Evolutionary conservation across 2,888 invertebrate genomes (phyloP), one percentile per base, ranked within the genome.

Genomic region (Epiblema foenella): DNA sequence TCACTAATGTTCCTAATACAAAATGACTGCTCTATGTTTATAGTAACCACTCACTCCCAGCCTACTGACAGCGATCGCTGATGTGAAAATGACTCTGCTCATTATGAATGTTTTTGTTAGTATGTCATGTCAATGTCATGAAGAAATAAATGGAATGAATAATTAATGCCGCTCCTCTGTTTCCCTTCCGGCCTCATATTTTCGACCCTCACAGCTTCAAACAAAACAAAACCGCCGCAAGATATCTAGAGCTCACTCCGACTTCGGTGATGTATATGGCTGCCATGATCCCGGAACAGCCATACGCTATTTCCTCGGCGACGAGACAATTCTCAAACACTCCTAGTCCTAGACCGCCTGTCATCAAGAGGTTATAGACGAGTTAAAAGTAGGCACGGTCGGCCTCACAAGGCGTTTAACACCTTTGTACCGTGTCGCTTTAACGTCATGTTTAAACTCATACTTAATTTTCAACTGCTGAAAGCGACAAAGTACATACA

Each of bases 251-350:
- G 81, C 88, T 88, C 84, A 87, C 85, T 88, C 93, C 88, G 62
- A 98, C 94, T 54, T 96, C 96, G 81, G 97, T 98, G 71, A 96
- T 97, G 94, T 96, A 97, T 69, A 98, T 89, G 4, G 98, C 98
- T n/a, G 98, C 98, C 94, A 95, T 95, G 62, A 98, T 96, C 66
- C 98, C 99, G 49, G 98, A 96, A 87, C 99, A 99, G 52, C 98
- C 99, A 88, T 97, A 99, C 2, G 97, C 96, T 57, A 98, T 81
- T 86, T 98, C 97, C 91, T 99, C 99, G 68, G 96, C 95, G 64
- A 98, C 94, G 63, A 99, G 83, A 84, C 97, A 95, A 51, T 94
- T 91, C 83, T 97, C 97, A 81, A 97, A 94, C 58, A 95, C 94
- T 73, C 95, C 95, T 83, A 96, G 89, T 71, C 95, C 96, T 83